Evolutionary conservation across 2,113 vertebrate species (phyloP), one percentile per base, ranked within the genome.

Genomic region (Rhea americana): DNA sequence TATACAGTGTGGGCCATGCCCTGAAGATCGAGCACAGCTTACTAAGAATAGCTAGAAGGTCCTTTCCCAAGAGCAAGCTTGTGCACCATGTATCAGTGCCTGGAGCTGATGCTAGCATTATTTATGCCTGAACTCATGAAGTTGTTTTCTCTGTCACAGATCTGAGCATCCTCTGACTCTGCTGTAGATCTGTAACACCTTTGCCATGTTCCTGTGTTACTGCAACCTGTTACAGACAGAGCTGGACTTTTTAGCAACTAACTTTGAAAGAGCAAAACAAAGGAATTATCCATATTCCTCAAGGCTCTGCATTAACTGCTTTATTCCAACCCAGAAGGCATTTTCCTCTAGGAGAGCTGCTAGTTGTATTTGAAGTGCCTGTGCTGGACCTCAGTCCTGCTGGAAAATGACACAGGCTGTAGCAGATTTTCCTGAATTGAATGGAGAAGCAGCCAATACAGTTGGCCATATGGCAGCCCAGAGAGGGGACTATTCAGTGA

Each of bases 371-470:
- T 30, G 13, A 13, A 71, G 39, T 11, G 21, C 21, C 9, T 48
- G 58, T 70, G 56, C 63, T 43, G 35, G 39, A 53, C n/a, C 37
- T 68, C 43, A 28, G 0, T 39, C 61, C 61, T 74, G 26, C 43
- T 68, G 14, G 35, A 41, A 51, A 28, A 22, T 0, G 1, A 7
- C 68, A 41, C 32, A 43, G n/a, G 28, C 82, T 4, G 0, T 5
- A 79, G 73, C 25, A 37, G 25, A 17, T 81, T 71, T 43, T 81
- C 43, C 47, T 72, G 26, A 55, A 19, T 8, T 24, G 41, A 26
- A 41, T 39, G 32, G 32, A 58, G 41, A 73, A 51, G 24, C 28
- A 51, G 47, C 26, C 25, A 7, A 17, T 56, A 20, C 19, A 21
- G 26, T 30, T 79, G 59, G 30, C 55, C 1, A 1, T 28, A 6